Evolutionary conservation across 2,888 invertebrate genomes (phyloP).

Genomic region (Thumatha senex): DNA sequence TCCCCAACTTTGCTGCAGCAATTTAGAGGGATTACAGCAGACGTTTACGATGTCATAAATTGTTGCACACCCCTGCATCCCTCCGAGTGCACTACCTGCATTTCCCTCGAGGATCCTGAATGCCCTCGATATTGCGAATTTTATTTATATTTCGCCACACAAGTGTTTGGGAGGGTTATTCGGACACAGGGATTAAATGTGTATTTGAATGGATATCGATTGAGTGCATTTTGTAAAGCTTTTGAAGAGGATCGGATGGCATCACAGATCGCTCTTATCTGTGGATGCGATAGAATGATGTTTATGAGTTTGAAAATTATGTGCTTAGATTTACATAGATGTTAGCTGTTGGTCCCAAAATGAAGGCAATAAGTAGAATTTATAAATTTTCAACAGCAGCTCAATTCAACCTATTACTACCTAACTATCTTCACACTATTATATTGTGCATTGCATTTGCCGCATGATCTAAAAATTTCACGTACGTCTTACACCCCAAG

Average conservation of each 20-base stretch:
- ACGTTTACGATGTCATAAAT: constrained; percentile 65
- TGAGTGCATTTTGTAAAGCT: background rate
- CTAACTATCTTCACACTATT: no score
- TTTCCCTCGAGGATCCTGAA: constrained; percentile 44
- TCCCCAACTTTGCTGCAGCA: constrained; percentile 29
- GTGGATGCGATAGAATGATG: background rate
- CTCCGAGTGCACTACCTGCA: constrained; percentile 51
- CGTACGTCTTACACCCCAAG: no score
- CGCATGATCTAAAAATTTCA: no score
- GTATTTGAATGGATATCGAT: background rate
- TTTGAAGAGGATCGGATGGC: background rate
- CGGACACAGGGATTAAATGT: background rate
- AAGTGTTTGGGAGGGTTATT: constrained; percentile 8
- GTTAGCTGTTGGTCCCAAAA: no score
- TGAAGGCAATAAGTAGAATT: no score
- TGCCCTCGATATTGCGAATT: constrained; percentile 28
- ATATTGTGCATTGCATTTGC: no score
- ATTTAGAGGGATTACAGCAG: constrained; percentile 55
- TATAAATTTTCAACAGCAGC: no score
- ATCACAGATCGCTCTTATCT: no score
- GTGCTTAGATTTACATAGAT: no score
- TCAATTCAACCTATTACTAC: no score
- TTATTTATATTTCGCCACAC: constrained; percentile 37
- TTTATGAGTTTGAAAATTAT: background rate
- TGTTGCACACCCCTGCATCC: constrained; percentile 41